Base-by-base conservation (phyloP, 2,888 invertebrate genomes). In the Mantis religiosa region DNA sequence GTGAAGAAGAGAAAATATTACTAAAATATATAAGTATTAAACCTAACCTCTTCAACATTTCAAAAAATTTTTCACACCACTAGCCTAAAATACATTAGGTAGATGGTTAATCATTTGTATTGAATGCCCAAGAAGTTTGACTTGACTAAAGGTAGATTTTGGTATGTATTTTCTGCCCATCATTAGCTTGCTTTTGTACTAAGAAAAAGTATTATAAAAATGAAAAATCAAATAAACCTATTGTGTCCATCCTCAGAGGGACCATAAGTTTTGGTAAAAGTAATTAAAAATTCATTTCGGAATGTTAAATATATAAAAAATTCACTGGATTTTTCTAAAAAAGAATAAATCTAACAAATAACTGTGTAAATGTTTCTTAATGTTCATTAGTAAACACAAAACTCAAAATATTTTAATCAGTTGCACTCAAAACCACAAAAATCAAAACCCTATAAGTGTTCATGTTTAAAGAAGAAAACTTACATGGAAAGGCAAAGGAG, bases 401-500 rank as follows among this genome's bases (percentile, higher is more conserved):
- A 71, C 41, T 71, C 54, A 71, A 71, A 71, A 20, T 71, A 20
- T 14, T 71, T 71, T 71, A 3, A 71, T 71, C 54, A 71, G 6
- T 25, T 71, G 54, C 54, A 71, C 25, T 71, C 54, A 71, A 71
- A 71, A 71, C 54, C 15, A 25, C 54, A 15, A 71, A 54, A 71
- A 71, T 6, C 54, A 71, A 7, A 47, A 6, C 47, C 47, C 41
- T 27, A 83, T 83, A 71, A 1, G 6, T 3, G 20, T 71, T 71
- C 6, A 20, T 71, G 3, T 71, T 25, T 25, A 7, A 71, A 71
- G 15, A 20, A 71, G 25, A 71, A 83, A 85, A 93, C 95, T 95
- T 94, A 97, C 97, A 93, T 96, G 96, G 93, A 96, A 97, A 90
- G 96, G 95, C 90, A 92, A 92, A 83, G 94, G 94, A 89, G 94